Percentiles rank a stretch among this genome's conserved stretches.
Evolutionary conservation across 1,140 invertebrate species (phyloP).

Genomic region (Pseudobourletiella spinata): DNA sequence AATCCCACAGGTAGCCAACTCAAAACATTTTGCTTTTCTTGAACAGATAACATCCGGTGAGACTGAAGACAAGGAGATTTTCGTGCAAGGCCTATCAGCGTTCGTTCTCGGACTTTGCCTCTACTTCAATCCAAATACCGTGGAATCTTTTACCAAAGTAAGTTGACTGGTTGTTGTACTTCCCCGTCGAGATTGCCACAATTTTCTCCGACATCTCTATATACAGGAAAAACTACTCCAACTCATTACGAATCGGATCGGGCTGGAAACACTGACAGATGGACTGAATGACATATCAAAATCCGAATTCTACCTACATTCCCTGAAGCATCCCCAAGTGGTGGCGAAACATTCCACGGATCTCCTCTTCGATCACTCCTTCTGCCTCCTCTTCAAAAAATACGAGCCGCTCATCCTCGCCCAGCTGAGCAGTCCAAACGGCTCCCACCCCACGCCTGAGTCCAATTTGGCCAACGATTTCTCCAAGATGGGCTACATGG

Average conservation of each 20-base stretch:
- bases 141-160: conserved; percentile 58
- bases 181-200: no score
- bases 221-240: conserved; percentile 67
- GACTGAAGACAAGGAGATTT: conserved; percentile 76
- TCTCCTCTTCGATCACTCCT: conserved; percentile 88
- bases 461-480: neutral
- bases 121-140: conserved; percentile 81
- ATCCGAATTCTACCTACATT: conserved; percentile 82
- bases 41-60: conserved; percentile 53
- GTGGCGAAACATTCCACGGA: conserved; percentile 63
- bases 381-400: conserved; percentile 83
- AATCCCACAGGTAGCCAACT: neutral
- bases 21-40: neutral
- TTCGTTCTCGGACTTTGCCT: conserved; percentile 89
- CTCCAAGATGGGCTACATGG: conserved; percentile 15
- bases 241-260: conserved; percentile 82
- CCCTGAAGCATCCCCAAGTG: conserved; percentile 87
- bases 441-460: neutral
- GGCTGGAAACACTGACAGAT: conserved; percentile 78
- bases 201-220: no score
- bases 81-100: conserved; percentile 85
- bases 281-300: conserved; percentile 76
- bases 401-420: conserved; percentile 37
- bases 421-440: conserved; percentile 17
- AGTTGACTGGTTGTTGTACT: no score